Conservation (phyloP, 1,140 invertebrate genomes). For the Drosophila azteca region DNA sequence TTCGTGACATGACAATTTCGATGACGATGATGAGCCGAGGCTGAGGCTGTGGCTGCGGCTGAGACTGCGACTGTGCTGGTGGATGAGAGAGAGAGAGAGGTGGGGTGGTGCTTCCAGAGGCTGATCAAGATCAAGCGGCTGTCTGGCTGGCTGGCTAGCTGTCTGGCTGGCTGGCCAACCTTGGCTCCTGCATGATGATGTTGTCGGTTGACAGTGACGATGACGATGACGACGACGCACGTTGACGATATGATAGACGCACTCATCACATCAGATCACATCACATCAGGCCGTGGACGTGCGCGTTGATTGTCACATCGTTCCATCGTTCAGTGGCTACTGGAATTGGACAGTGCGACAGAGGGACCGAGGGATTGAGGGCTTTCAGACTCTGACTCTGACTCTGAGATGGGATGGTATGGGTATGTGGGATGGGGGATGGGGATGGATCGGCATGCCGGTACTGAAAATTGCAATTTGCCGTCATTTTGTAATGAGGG, state of each 20-base stretch:
- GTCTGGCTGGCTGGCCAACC: conserved; percentile 11
- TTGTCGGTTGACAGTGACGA: conserved; percentile 62
- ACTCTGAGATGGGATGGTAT: background rate
- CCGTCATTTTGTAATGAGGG: conserved; percentile 81
- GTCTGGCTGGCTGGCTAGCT: background rate
- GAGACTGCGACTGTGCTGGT: conserved; percentile 5
- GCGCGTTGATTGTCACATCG: conserved; percentile 79
- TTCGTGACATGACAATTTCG: conserved; percentile 81
- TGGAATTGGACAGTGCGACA: conserved; percentile 36
- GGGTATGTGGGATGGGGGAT: too few relatives aligned
- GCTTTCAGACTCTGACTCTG: too few relatives aligned
- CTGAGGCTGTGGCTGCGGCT: conserved; percentile 2
- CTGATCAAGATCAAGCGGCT: conserved; percentile 72
- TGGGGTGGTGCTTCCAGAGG: background rate
- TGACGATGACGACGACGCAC: conserved; percentile 51
- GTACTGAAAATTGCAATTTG: conserved; percentile 81
- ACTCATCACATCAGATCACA: conserved; percentile 81
- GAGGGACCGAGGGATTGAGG: background rate
- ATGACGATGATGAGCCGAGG: conserved; percentile 70
- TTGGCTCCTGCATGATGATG: conserved; percentile 69
- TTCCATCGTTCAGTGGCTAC: conserved; percentile 46
- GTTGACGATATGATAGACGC: conserved; percentile 81
- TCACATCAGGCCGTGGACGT: conserved; percentile 76
- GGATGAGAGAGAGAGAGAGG: too few relatives aligned
- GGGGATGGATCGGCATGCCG: conserved; percentile 61